Conservation (phyloP, 92 coral and sea anemone species). For the Palythoa grandis region DNA sequence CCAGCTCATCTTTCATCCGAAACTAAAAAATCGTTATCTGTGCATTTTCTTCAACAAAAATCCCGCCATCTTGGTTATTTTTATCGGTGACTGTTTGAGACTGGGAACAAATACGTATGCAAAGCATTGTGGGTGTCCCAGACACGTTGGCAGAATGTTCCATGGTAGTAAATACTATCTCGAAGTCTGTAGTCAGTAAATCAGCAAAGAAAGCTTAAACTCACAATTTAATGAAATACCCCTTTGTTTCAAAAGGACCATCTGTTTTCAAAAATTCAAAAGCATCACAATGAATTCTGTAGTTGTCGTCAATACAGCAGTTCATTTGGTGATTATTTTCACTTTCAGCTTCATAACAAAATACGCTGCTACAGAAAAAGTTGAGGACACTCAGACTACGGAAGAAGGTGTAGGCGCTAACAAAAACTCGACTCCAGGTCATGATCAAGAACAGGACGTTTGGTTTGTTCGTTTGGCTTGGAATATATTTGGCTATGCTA, state of each 20-base stretch:
- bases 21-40: not conserved
- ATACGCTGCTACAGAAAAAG: not conserved
- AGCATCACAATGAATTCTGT: conserved; percentile 10
- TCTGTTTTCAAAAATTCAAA: not conserved
- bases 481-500: conserved; percentile 95
- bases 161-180: not conserved
- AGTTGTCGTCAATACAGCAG: not conserved
- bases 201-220: not conserved
- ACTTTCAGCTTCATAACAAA: not conserved
- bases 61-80: conserved; percentile 91
- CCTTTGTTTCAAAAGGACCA: not conserved
- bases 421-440: not conserved
- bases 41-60: conserved; percentile 44
- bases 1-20: conserved; percentile 64
- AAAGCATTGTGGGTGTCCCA: conserved; percentile 27
- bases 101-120: conserved; percentile 32
- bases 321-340: conserved; percentile 23
- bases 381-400: not conserved
- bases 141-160: conserved; percentile 35
- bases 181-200: not conserved
- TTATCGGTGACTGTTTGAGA: conserved; percentile 49
- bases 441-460: conserved; percentile 40
- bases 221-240: not conserved
- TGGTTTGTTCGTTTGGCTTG: conserved; percentile 83
- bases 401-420: not conserved